Base-by-base conservation (phyloP, 2,113 vertebrate species). In the Albula goreensis region DNA sequence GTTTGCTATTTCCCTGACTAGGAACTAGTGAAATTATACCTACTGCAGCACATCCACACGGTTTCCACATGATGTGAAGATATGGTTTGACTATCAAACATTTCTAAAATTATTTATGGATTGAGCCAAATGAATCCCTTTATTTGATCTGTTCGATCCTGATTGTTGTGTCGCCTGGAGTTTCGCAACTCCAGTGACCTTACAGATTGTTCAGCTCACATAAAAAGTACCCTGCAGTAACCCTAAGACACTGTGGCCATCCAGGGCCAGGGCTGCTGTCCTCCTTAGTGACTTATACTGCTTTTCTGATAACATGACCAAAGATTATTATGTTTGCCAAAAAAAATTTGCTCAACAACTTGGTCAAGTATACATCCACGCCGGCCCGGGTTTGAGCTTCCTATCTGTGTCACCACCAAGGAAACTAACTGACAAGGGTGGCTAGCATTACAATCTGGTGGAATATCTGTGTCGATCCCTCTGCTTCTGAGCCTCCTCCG, bases 1-100 rank as follows among this genome's bases (percentile, higher is more conserved):
- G 70, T 74, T 74, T 74, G 70, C n/a, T n/a, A 74, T 74, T 31
- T 74, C 70, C 31, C n/a, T 74, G 70, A 10, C 70, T 74, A 74
- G 70, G 9, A n/a, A 74, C 70, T 8, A 74, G 70, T 25, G 5
- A 74, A 22, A 74, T 74, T n/a, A 31, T 74, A 5, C 8, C 5
- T 74, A 74, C n/a, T 31, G 70, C 17, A 74, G 70, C 22, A 8
- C 8, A 70, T 70, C 63, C 63, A 4, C 63, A 70, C 63, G n/a
- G 9, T 19, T 4, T 66, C 60, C 31, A n/a, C 31, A 22, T 8
- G 7, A 74, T 74, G 31, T 9, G 3, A 31, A 74, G n/a, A 31
- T 74, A 74, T 31, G 9, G 15, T 66, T 22, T 19, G 70, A 74
- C 70, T 31, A 31, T 31, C 70, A 25, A 66, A 66, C 60, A 15